Base-by-base conservation (phyloP, 2,113 vertebrate genomes). In the Prunella himalayana region DNA sequence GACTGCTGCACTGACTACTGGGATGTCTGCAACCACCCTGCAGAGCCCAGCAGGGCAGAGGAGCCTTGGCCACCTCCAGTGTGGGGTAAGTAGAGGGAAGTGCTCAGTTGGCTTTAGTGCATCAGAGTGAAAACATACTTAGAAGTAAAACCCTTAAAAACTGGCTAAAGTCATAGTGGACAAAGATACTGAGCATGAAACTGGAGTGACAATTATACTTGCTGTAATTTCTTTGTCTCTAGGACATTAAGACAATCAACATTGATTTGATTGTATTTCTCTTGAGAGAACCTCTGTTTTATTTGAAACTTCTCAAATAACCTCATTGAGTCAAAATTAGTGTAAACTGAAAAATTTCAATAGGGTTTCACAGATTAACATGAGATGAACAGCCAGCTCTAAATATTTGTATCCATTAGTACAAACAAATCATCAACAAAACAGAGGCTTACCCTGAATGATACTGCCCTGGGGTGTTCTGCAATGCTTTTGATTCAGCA, bases 1-100 rank as follows among this genome's bases (percentile, higher is more conserved):
- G 98, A 98, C 73, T 98, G 98, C 47, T 98, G 98, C 78, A 95
- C 96, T 66, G 98, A 98, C 86, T 98, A 98, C 93, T 97, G 97
- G 97, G 91, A 94, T 35, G 96, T 94, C 57, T 98, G 98, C 73
- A 86, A 59, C 35, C 73, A 71, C 6, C 9, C 31, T 0, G 11
- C 9, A 41, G 82, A 56, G 51, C 94, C 92, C 64, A 51, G 78
- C 88, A 72, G 91, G 84, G 84, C 82, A 53, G 94, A 93, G 20
- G 45, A 91, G n/a, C 69, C 77, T 50, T 89, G 93, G 93, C 87
- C 65, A 7, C 78, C 60, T 65, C 84, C 79, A 64, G 16, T 47
- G 49, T 75, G 65, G 37, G 98, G 98, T 98, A 97, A 80, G 97
- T 54, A 76, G 37, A 66, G 42, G 61, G 33, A 54, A 42, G 44